Conservation (phyloP, 2,888 invertebrate genomes). For the Caenorhabditis afra region DNA sequence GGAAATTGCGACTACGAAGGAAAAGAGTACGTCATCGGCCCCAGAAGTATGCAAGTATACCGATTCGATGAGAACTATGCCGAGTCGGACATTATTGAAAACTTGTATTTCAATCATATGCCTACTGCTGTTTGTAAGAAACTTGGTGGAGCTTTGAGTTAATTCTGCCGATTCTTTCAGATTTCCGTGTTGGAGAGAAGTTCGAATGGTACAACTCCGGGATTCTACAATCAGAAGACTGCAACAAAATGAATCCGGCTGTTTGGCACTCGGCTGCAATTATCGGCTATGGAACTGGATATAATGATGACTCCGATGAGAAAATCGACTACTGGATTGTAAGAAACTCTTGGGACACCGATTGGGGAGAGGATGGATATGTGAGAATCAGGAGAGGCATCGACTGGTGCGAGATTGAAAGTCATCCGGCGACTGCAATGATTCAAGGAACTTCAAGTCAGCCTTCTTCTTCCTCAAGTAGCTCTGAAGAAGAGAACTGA, state of each 20-base stretch:
- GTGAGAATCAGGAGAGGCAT: slow-evolving; percentile 22
- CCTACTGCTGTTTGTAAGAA: slow-evolving; percentile 30
- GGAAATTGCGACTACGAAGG: slow-evolving; percentile 25
- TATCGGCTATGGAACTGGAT: slow-evolving; percentile 21
- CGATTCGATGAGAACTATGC: slow-evolving; percentile 28
- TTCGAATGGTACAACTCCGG: slow-evolving; percentile 36
- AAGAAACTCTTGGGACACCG: slow-evolving; percentile 26
- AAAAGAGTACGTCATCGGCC: slow-evolving; percentile 4
- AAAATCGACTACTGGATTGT: slow-evolving; percentile 22
- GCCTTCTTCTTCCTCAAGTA: not conserved
- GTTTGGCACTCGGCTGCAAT: slow-evolving; percentile 35
- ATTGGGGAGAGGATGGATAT: slow-evolving; percentile 46
- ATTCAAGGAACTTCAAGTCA: not conserved
- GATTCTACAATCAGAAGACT: slow-evolving; percentile 27
- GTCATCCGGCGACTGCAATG: slow-evolving; percentile 34
- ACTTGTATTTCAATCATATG: slow-evolving; percentile 33
- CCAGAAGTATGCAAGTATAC: slow-evolving; percentile 20
- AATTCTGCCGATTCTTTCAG: not conserved
- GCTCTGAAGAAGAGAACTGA: not conserved
- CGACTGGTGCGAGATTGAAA: slow-evolving; percentile 50
- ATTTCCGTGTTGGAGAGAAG: slow-evolving; percentile 33
- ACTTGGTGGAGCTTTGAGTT: too few species aligned
- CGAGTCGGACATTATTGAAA: slow-evolving; percentile 40
- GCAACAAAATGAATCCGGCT: slow-evolving; percentile 22
- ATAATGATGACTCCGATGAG: not conserved